Conservation (phyloP, 2,113 vertebrate genomes). For the Propithecus coquereli region DNA sequence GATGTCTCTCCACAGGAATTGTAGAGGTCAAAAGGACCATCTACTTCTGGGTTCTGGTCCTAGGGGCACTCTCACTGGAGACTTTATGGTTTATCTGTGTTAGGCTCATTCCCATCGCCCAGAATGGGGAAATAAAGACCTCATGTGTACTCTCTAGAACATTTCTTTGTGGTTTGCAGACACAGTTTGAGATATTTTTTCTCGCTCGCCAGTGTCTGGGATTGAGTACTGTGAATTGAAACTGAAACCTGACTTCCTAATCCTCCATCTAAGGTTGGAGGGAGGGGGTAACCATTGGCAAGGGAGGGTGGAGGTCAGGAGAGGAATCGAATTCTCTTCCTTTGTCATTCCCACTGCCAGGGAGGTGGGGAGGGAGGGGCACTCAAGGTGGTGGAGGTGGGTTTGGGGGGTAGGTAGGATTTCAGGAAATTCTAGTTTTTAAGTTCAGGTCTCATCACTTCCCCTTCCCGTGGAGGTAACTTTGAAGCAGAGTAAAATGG, state of each 20-base stretch:
- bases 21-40: background rate
- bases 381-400: background rate
- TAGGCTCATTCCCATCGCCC: background rate
- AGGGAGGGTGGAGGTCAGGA: rapidly evolving
- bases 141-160: background rate
- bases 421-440: background rate
- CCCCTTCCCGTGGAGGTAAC: background rate
- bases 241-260: background rate
- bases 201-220: background rate
- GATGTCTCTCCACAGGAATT: background rate
- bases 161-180: background rate
- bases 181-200: background rate
- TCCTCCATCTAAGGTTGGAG: background rate
- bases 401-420: background rate
- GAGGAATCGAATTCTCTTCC: rapidly evolving
- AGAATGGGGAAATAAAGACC: background rate
- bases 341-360: background rate
- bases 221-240: background rate
- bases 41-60: background rate
- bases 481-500: background rate
- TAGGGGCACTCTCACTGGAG: background rate
- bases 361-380: background rate
- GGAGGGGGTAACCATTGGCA: background rate
- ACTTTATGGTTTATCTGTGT: background rate
- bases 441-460: background rate